Percentiles rank a stretch among this genome's conserved stretches.
Conservation (phyloP, 1,140 invertebrate species). For the Drosophila ficusphila region DNA sequence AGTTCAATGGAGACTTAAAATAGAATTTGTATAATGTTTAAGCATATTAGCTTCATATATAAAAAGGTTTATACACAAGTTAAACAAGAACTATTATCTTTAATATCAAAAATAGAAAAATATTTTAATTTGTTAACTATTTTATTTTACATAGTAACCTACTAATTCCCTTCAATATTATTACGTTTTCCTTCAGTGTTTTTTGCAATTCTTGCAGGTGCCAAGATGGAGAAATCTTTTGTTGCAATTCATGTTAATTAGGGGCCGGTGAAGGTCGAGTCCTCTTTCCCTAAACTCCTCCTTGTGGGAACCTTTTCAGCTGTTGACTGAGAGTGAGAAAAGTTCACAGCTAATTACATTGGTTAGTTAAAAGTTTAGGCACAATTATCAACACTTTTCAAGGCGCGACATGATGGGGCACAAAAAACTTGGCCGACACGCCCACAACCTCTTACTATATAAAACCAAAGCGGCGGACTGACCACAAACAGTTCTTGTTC, state of each 20-base stretch:
- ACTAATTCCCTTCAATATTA: too few species aligned
- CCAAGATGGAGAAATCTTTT: constrained; percentile 28
- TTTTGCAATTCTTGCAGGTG: not conserved
- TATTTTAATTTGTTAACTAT: too few species aligned
- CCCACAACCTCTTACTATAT: constrained; percentile 47
- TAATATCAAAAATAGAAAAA: too few species aligned
- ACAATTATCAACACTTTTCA: constrained; percentile 75
- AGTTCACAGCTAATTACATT: constrained; percentile 66
- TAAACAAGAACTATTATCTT: too few species aligned
- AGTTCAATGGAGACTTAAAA: too few species aligned
- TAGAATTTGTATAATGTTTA: too few species aligned
- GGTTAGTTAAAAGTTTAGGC: constrained; percentile 63
- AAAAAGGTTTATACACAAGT: too few species aligned
- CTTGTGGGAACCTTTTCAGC: constrained; percentile 41
- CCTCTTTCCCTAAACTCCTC: not conserved
- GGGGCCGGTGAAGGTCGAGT: constrained; percentile 39
- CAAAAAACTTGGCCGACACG: constrained; percentile 57
- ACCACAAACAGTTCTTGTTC: constrained; percentile 28
- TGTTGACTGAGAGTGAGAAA: constrained; percentile 38
- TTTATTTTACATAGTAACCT: not conserved
- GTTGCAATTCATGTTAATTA: constrained; percentile 52
- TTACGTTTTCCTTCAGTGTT: not conserved
- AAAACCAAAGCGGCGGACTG: constrained; percentile 4
- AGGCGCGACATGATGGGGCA: constrained; percentile 62
- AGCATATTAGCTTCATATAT: too few species aligned